Base-by-base conservation (phyloP, 2,113 vertebrate genomes). In the Bubo bubo region DNA sequence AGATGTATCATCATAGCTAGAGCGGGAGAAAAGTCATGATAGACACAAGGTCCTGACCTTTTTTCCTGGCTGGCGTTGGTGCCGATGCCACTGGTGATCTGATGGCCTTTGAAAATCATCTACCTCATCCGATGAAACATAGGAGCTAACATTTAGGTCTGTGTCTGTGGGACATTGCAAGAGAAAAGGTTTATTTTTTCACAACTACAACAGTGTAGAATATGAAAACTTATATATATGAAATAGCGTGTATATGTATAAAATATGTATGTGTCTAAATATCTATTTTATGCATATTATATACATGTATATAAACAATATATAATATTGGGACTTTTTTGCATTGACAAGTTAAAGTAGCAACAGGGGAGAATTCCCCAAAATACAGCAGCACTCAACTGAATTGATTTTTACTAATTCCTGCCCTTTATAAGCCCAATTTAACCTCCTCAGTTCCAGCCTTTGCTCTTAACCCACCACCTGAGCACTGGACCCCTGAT, bases 401-500 rank as follows among this genome's bases (percentile, higher is more conserved):
- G 5, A 60, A 62, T 60, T 75, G 47, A 34, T 71, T 76, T 93
- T 80, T 84, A 21, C 37, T 8, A 6, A 59, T 87, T 79, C 56
- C 27, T 53, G 26, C 43, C 34, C 20, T 8, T 75, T 84, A 19
- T 45, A 53, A 43, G 24, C 37, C n/a, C 2, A 15, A 4, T 37
- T 55, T 88, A 91, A 88, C 62, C 27, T 45, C 10, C 32, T 79
- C n/a, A 17, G 6, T 75, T 71, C 67, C 50, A 66, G 14, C 27
- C 30, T 71, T 59, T 50, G 10, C 32, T 70, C n/a, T 39, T 62
- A 80, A n/a, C 21, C 0, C 1, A 24, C 17, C 35, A 8, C 15
- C 32, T 62, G 22, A 55, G n/a, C 2, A 0, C 52, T 32, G 18
- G 39, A 77, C 41, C 35, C 24, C 9, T 0, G 2, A 3, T 8